Evolutionary conservation across 2,888 invertebrate genomes (phyloP), one percentile per base, ranked within the genome.

Genomic region (Scaeva pyrastri): DNA sequence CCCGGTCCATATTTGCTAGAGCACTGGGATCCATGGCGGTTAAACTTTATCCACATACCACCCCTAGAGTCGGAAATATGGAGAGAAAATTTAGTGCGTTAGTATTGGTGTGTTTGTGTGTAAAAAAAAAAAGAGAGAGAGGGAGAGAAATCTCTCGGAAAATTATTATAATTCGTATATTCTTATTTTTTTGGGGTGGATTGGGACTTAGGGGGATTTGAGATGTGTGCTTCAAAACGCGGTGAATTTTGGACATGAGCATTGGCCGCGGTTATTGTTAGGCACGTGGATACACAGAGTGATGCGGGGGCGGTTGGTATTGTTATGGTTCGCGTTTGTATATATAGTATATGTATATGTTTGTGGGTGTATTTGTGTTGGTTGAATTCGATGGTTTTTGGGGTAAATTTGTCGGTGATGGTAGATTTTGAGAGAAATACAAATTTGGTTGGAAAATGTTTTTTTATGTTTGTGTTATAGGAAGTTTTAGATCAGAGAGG

Each of bases 1-100:
- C 97, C 95, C 98, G 98, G 95, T 98, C 98, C 98, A 98, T 98
- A 95, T 96, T 95, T 95, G 97, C 96, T 93, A 97, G 95, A 94
- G 96, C 95, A 97, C 97, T 97, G 96, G 97, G 96, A 95, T 97
- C 97, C 97, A 97, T 97, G 94, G 95, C 95, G 95, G 95, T 91
- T 91, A 90, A 91, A 92, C 90, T 91, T 91, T 90, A 92, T 91
- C 91, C 92, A 92, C 92, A 92, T 92, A 90, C 92, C 92, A 92
- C 91, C 91, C 92, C 92, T 92, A 52, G 66, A 52, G 66, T 19
- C 1, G 0, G 8, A 52, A 26, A 39, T 90, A 64, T 70, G 76
- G 77, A 64, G 77, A 82, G 86, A 86, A 68, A 55, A 31, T 41
- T 21, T 8, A 12, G 31, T 70, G 19, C 26, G 19, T 21, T 74